Percentiles rank a stretch among this genome's conserved stretches.
These are phyloP conservation scores for Enteromius thamalakanensis DNA, from an alignment of 2,797 vertebrate species.

Conservation along the genomic window DNA sequence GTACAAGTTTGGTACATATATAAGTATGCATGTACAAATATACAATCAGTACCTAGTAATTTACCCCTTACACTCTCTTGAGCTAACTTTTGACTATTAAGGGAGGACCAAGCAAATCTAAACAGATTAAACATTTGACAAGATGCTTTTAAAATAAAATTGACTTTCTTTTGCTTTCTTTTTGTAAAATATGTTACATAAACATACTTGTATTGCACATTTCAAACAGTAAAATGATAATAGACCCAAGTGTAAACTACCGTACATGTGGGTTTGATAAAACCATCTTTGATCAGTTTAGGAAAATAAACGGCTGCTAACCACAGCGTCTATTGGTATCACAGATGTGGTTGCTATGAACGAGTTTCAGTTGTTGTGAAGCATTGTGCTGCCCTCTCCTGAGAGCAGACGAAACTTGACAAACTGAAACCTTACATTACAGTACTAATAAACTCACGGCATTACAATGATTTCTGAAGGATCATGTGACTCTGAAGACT, in stretches of 20 bases:
- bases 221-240: background rate
- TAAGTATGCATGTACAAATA: too few relatives aligned
- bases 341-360: background rate
- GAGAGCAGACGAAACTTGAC: background rate
- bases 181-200: background rate
- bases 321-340: background rate
- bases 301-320: constrained; percentile 19
- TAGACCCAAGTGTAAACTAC: background rate
- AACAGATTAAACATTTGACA: background rate
- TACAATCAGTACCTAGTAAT: background rate
- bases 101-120: background rate
- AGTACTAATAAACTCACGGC: background rate
- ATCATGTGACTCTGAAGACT: background rate
- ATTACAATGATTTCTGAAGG: background rate
- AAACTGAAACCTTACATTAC: background rate
- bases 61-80: background rate
- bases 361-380: background rate
- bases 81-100: background rate
- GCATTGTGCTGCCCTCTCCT: constrained; percentile 39
- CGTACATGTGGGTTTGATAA: background rate
- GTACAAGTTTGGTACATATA: too few relatives aligned
- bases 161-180: background rate
- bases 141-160: background rate
- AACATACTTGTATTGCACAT: background rate
- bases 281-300: constrained; percentile 5